Conservation (phyloP, 2,797 vertebrate genomes). For the Sphenopsis melanotis region DNA sequence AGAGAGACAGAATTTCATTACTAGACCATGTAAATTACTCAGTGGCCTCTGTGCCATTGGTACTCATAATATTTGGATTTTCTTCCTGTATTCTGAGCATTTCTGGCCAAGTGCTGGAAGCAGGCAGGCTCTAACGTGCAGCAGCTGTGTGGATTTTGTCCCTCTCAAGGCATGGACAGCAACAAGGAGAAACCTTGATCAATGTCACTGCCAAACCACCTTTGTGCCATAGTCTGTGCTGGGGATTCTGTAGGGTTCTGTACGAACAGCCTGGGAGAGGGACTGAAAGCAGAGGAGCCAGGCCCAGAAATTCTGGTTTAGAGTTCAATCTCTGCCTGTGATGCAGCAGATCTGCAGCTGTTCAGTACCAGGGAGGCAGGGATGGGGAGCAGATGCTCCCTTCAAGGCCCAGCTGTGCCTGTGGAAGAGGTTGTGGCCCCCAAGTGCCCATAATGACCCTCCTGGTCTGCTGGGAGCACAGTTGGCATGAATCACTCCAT, state of each 20-base stretch:
- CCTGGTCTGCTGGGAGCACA: background rate
- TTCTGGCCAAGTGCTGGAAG: background rate
- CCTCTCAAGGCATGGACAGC: background rate
- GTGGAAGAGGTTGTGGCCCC: background rate
- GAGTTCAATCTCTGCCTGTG: background rate
- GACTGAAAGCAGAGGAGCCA: background rate
- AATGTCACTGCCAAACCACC: background rate
- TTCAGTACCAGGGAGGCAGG: background rate
- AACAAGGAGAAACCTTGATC: background rate
- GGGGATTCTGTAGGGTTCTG: background rate
- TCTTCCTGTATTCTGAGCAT: background rate
- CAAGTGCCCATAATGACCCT: background rate
- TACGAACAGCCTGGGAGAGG: background rate
- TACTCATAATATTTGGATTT: background rate
- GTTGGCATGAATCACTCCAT: rapidly evolving
- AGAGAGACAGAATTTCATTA: background rate
- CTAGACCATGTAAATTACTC: background rate
- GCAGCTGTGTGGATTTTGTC: background rate
- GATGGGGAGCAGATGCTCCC: background rate
- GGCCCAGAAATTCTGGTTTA: background rate
- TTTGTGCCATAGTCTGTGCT: background rate
- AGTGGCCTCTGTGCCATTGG: background rate
- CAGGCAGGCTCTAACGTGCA: background rate
- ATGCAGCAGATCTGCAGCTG: background rate
- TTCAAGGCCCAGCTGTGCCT: background rate